phyloP scores from a whole-genome alignment of 1,140 invertebrate genomes.

The Fragariocoptes setiger region DNA sequence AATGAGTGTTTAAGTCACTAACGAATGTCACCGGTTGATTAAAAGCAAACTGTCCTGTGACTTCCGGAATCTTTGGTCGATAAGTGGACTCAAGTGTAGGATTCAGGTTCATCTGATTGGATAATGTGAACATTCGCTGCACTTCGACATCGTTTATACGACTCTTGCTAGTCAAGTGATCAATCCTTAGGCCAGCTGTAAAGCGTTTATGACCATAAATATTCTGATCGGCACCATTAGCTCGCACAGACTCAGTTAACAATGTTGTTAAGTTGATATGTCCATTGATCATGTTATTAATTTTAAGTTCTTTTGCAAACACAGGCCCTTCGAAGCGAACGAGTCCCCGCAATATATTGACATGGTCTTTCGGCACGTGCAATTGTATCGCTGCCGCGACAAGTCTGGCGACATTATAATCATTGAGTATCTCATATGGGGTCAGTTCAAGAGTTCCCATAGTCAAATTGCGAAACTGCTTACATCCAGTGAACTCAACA shows the following conservation, averaged over 20 bases:
- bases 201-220: background rate
- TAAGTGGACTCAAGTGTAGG: background rate
- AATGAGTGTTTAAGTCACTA: background rate
- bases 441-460: background rate
- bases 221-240: background rate
- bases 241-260: background rate
- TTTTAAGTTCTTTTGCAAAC: background rate
- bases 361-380: no score
- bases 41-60: conserved; percentile 2
- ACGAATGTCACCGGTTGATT: background rate
- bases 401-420: background rate
- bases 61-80: background rate
- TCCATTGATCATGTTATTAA: background rate
- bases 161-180: background rate
- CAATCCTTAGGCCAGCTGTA: background rate
- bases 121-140: background rate
- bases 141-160: background rate
- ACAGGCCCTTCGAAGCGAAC: no score
- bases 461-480: background rate
- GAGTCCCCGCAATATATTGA: background rate
- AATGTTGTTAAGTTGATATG: background rate
- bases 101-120: background rate
- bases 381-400: background rate
- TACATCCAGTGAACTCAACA: background rate
- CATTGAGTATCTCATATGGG: background rate